Percentiles rank a stretch among this genome's conserved stretches.
Evolutionary conservation across 2,888 invertebrate genomes (phyloP).

Genomic region (Dascillus cervinus): DNA sequence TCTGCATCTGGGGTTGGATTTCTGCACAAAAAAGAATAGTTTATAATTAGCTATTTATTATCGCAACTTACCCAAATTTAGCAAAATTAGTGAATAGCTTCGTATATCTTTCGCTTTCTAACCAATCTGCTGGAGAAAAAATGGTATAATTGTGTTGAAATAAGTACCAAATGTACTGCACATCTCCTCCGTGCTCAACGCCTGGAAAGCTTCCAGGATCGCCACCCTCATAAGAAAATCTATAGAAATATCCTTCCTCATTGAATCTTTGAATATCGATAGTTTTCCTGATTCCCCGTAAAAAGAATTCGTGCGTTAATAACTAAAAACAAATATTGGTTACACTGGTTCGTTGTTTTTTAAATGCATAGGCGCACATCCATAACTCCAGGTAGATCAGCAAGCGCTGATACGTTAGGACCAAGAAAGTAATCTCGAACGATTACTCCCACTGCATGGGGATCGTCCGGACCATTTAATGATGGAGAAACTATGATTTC

Average conservation of each 20-base stretch:
- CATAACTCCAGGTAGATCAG: too few relatives aligned
- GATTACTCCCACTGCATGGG: neutral
- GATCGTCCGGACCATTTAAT: too few relatives aligned
- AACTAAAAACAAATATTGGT: too few relatives aligned
- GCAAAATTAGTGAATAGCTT: too few relatives aligned
- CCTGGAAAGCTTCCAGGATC: neutral
- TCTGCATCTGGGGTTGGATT: neutral
- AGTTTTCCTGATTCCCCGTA: neutral
- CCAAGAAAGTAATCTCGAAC: neutral
- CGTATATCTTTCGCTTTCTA: too few relatives aligned
- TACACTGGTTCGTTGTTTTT: too few relatives aligned
- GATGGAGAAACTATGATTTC: too few relatives aligned
- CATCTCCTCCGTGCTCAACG: neutral
- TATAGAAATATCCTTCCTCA: neutral
- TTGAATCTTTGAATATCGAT: neutral
- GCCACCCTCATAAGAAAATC: neutral
- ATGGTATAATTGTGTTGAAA: too few relatives aligned
- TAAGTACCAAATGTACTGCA: neutral
- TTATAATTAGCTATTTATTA: too few relatives aligned
- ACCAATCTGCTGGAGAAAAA: too few relatives aligned
- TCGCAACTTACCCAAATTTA: too few relatives aligned
- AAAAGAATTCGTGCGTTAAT: neutral
- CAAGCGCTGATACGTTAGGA: neutral
- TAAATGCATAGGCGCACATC: too few relatives aligned
- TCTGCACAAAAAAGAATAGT: neutral